phyloP scores from a whole-genome alignment of 2,113 vertebrate species.

The Ammospiza caudacuta region DNA sequence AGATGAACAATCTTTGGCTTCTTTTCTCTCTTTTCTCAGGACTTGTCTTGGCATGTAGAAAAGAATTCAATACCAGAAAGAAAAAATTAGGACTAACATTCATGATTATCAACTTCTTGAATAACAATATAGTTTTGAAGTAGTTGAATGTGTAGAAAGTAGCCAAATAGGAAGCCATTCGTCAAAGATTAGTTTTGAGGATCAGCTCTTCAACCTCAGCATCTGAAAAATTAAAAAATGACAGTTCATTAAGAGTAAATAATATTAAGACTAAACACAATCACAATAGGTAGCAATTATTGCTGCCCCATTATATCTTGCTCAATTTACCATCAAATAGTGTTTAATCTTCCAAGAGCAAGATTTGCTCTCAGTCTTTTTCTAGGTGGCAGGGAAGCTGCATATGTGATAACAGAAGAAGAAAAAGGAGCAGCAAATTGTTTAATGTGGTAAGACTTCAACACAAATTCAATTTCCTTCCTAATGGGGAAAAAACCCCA shows the following conservation, averaged over 20 bases:
- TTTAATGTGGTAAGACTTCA: not conserved
- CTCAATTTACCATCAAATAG: conserved; percentile 34
- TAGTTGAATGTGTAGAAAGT: not conserved
- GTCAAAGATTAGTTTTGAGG: not conserved
- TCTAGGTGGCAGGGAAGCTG: not conserved
- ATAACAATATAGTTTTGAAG: not conserved
- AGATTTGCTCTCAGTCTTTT: not conserved
- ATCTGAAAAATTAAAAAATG: conserved; percentile 48
- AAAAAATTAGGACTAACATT: not conserved
- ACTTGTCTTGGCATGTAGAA: not conserved
- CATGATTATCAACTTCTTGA: not conserved
- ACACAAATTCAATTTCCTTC: not conserved
- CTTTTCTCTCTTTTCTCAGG: not conserved
- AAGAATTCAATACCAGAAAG: not conserved
- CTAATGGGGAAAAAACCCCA: not conserved
- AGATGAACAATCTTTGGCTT: not conserved
- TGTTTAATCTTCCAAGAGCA: conserved; percentile 21
- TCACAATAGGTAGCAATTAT: conserved; percentile 4
- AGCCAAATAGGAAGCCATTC: not conserved
- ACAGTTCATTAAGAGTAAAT: conserved; percentile 31
- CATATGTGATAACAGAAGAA: not conserved
- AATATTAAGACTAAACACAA: conserved; percentile 17
- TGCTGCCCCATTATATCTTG: conserved; percentile 3
- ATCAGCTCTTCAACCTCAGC: conserved; percentile 19
- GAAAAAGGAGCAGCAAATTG: not conserved